Evolutionary conservation across 2,113 vertebrate genomes (phyloP).

Genomic region (Protobothrops flavoviridis): DNA sequence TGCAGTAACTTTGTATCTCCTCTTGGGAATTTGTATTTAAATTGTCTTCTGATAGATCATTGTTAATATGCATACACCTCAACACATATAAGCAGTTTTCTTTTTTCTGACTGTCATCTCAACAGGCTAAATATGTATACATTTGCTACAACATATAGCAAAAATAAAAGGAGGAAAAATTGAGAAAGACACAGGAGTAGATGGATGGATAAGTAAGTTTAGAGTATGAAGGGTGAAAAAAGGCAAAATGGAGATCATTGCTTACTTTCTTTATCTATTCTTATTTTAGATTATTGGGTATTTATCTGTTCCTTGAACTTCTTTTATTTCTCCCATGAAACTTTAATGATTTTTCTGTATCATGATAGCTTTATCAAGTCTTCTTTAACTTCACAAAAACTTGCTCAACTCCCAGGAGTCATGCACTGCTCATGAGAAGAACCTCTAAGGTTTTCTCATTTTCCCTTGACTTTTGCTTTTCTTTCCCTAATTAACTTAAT

Average conservation of each 20-base stretch:
- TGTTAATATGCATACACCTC: neutral
- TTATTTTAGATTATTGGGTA: neutral
- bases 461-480: neutral
- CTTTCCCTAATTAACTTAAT: neutral
- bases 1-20: neutral
- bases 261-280: neutral
- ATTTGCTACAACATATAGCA: neutral
- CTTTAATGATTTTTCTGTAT: neutral
- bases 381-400: neutral
- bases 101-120: neutral
- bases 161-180: neutral
- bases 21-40: neutral
- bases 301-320: neutral
- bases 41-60: neutral
- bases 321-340: neutral
- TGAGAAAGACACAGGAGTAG: neutral
- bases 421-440: neutral
- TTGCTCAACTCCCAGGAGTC: neutral
- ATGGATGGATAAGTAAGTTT: neutral
- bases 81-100: neutral
- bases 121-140: neutral
- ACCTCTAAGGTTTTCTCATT: neutral
- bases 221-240: neutral
- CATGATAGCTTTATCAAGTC: neutral
- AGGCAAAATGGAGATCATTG: neutral